Conservation (phyloP, 2,113 vertebrate species). For the Zosterops pallidus region DNA sequence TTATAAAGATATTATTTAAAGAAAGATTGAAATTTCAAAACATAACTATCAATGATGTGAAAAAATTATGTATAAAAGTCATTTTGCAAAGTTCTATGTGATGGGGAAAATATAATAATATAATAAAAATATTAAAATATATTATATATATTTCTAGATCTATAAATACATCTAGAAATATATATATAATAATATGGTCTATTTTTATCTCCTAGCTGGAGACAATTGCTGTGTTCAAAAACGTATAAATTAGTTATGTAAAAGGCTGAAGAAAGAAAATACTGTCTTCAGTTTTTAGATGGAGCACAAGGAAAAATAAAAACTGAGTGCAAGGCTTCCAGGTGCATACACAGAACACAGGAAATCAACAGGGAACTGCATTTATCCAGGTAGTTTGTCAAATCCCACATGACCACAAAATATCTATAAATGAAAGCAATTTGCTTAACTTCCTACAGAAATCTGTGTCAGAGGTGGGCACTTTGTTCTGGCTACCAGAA, state of each 20-base stretch:
- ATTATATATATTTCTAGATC: background rate
- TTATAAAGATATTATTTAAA: background rate
- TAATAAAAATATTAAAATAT: background rate
- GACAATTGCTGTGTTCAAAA: background rate
- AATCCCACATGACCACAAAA: background rate
- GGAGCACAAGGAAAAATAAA: background rate
- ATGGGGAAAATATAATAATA: rapidly evolving
- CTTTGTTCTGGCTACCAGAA: background rate
- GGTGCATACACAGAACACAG: background rate
- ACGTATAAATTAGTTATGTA: background rate
- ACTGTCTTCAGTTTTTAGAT: background rate
- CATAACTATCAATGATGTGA: background rate
- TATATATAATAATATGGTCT: too few relatives aligned
- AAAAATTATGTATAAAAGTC: background rate
- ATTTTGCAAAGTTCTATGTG: background rate
- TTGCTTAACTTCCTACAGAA: background rate
- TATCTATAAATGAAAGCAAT: background rate
- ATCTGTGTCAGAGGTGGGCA: background rate
- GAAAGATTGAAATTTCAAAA: background rate
- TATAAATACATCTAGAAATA: background rate
- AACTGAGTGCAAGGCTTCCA: background rate
- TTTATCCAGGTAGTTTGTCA: background rate
- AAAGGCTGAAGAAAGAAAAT: background rate
- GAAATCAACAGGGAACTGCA: background rate
- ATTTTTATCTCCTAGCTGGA: background rate